These are phyloP conservation scores for Acipenser transmontanus DNA, from an alignment of 2,797 vertebrate species.

Conservation along the genomic window DNA sequence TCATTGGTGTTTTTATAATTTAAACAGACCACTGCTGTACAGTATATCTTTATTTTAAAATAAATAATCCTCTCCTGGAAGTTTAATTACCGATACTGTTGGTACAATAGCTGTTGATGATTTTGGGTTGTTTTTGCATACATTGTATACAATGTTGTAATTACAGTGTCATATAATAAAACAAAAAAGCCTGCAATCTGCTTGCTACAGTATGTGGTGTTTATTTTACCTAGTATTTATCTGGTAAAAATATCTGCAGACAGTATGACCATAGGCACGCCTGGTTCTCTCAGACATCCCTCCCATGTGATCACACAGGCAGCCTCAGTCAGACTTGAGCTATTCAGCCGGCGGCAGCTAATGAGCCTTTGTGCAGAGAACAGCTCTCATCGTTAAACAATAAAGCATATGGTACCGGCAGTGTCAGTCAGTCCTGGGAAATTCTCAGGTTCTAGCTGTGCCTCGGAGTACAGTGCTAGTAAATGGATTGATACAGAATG, in stretches of 20 bases:
- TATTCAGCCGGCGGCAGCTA: slow-evolving; percentile 86
- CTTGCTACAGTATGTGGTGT: no score
- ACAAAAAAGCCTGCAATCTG: no score
- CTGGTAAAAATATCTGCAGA: slow-evolving; percentile 67
- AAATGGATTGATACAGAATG: slow-evolving; percentile 61
- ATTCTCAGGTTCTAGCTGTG: slow-evolving; percentile 48
- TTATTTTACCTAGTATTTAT: slow-evolving; percentile 53
- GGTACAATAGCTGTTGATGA: no score
- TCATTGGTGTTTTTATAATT: no score
- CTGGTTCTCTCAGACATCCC: slow-evolving; percentile 71
- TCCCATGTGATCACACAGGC: slow-evolving; percentile 90
- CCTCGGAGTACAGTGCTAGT: slow-evolving; percentile 28
- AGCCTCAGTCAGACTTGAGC: slow-evolving; percentile 81
- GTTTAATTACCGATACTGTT: no score
- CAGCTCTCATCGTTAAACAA: slow-evolving; percentile 78
- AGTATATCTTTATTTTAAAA: no score
- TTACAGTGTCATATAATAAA: no score
- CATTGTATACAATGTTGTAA: no score
- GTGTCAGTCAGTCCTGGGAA: slow-evolving; percentile 73
- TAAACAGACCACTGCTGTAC: no score
- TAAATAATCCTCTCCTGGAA: no score
- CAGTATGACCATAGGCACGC: slow-evolving; percentile 61
- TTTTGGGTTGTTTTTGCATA: no score
- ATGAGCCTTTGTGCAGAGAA: slow-evolving; percentile 94
- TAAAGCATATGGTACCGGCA: slow-evolving; percentile 84